A percentile compares a stretch with the other conserved stretches of the same genome.
These are phyloP conservation scores for Aethes cnicana DNA, from an alignment of 2,888 invertebrate genomes.

Conservation along the genomic window DNA sequence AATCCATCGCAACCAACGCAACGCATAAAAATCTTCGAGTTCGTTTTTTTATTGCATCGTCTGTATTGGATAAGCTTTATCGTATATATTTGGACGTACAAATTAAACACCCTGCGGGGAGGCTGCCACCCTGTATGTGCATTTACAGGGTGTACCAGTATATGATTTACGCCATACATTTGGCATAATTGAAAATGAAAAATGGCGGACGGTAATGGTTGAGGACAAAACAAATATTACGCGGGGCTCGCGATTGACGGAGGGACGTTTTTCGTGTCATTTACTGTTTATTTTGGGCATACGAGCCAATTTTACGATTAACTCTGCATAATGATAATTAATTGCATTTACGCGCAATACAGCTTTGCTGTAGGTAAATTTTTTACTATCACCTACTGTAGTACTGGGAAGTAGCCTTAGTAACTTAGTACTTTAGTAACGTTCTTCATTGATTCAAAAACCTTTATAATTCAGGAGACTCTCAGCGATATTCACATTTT, in stretches of 20 bases:
- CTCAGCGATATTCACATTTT: no score
- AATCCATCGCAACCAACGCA: slow-evolving; percentile 37
- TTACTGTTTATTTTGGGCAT: slow-evolving; percentile 22
- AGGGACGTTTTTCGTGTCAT: slow-evolving; percentile 15
- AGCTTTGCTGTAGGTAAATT: no score
- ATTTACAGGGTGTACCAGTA: slow-evolving; percentile 37
- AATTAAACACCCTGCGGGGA: slow-evolving; percentile 66
- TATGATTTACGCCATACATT: slow-evolving; percentile 77
- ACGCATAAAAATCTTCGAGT: slow-evolving; percentile 46
- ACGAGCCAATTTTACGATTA: no score
- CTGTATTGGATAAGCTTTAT: slow-evolving; percentile 56
- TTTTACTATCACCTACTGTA: no score
- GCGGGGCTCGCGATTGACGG: slow-evolving; percentile 38
- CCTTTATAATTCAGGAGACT: no score
- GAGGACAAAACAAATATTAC: slow-evolving; percentile 67
- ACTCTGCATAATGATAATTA: no score
- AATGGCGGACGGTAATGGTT: slow-evolving; percentile 63
- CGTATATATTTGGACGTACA: slow-evolving; percentile 66
- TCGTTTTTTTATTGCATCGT: slow-evolving; percentile 45
- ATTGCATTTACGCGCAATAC: no score
- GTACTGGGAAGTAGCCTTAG: no score
- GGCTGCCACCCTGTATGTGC: slow-evolving; percentile 29
- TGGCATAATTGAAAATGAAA: slow-evolving; percentile 79
- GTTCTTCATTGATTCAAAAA: no score
- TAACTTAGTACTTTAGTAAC: no score